phyloP scores from a whole-genome alignment of 23 tunicate genomes.

The Styela plicata region DNA sequence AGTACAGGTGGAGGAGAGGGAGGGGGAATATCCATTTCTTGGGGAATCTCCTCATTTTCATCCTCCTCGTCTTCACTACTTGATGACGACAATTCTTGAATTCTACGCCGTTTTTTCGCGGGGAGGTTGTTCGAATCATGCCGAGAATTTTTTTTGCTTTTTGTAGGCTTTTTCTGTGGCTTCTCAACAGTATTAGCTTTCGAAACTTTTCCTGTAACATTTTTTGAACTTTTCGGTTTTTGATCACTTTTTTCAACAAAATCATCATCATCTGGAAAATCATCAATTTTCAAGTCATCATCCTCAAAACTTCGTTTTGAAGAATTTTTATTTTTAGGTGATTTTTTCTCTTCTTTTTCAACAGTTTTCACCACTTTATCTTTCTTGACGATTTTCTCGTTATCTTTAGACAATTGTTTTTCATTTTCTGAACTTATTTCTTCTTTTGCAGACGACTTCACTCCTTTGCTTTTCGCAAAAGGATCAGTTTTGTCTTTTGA shows the following conservation, averaged over 20 bases:
- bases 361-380: background rate
- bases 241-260: background rate
- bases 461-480: constrained; percentile 1
- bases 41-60: constrained; percentile 27
- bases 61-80: constrained; percentile 59
- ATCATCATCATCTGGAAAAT: constrained; percentile 22
- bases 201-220: background rate
- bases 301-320: background rate
- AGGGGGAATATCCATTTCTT: constrained; percentile 15
- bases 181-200: background rate
- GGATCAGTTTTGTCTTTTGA: constrained; percentile 8
- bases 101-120: constrained; percentile 50
- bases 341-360: background rate
- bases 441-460: background rate
- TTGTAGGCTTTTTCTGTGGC: constrained; percentile 9
- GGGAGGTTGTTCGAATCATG: constrained; percentile 36
- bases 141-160: constrained; percentile 19
- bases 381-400: background rate
- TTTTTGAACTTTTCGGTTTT: background rate
- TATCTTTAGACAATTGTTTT: background rate
- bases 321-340: background rate
- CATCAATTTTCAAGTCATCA: constrained; percentile 7
- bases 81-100: constrained; percentile 38
- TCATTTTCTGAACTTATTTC: background rate
- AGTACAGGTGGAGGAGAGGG: constrained; percentile 45